Conservation (phyloP, 2,888 invertebrate genomes). For the Sinotaia quadrata region DNA sequence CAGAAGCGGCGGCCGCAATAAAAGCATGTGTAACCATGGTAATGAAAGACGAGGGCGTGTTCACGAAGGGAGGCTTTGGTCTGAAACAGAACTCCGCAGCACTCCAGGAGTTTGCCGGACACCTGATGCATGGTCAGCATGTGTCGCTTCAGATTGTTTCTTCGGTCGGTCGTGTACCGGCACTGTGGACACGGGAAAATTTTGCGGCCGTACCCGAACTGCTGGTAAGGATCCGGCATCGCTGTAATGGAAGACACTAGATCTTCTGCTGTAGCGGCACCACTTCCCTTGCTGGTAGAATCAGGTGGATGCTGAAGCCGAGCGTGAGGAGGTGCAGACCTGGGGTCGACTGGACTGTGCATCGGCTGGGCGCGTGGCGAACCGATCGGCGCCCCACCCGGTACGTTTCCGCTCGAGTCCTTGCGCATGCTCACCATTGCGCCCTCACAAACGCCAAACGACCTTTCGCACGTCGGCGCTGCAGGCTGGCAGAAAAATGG, state of each 20-base stretch:
- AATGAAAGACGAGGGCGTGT: constrained; percentile 72
- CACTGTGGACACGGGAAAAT: constrained; percentile 69
- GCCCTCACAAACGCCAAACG: background rate
- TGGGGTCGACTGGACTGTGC: background rate
- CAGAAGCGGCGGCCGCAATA: constrained; percentile 72
- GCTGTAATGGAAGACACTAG: constrained; percentile 28
- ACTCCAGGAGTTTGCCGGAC: constrained; percentile 68
- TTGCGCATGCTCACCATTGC: too few relatives aligned
- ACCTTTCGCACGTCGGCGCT: constrained; percentile 6
- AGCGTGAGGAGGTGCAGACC: background rate
- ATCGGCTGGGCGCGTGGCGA: background rate
- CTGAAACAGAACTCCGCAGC: constrained; percentile 71
- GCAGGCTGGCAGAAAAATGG: constrained; percentile 23
- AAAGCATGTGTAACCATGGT: constrained; percentile 72
- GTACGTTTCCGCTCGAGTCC: background rate
- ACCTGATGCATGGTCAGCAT: constrained; percentile 73
- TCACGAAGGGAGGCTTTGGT: constrained; percentile 72
- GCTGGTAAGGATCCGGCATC: constrained; percentile 33
- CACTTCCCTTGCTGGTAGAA: background rate
- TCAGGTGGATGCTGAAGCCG: background rate
- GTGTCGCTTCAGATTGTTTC: constrained; percentile 73
- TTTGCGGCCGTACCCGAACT: constrained; percentile 53
- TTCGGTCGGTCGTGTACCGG: constrained; percentile 70
- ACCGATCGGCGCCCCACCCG: background rate
- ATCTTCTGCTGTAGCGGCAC: constrained; percentile 12